Percentiles rank a stretch among this genome's conserved stretches.
Conservation (phyloP, 2,113 vertebrate species). For the Amazona guildingii region DNA sequence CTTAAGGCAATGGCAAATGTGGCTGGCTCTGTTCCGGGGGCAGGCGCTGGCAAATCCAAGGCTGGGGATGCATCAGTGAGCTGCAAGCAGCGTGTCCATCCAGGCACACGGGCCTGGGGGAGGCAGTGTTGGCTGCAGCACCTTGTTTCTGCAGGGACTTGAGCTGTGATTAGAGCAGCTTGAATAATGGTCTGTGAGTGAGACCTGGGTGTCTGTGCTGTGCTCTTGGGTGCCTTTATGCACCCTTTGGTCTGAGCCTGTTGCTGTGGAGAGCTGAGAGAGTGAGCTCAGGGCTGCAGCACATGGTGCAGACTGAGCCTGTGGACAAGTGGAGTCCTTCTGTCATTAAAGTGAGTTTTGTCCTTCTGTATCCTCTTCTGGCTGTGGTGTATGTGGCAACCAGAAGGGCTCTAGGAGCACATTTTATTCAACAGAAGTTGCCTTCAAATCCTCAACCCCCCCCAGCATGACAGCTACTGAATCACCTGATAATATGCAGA, state of each 20-base stretch:
- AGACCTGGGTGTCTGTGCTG: rapidly evolving
- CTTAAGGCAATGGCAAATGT: rapidly evolving
- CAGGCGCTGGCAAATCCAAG: neutral
- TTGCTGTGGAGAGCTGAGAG: neutral
- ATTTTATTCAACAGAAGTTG: neutral
- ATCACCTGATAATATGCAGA: neutral
- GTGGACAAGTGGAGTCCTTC: neutral
- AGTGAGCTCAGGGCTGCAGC: neutral
- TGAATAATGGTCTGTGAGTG: rapidly evolving
- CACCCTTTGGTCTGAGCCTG: neutral
- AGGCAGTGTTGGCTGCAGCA: rapidly evolving
- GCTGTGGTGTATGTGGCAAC: neutral
- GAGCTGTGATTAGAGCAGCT: neutral
- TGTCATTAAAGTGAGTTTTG: neutral
- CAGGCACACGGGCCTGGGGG: neutral
- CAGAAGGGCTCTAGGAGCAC: neutral
- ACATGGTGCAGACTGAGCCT: rapidly evolving
- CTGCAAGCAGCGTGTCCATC: neutral
- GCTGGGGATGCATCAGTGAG: neutral
- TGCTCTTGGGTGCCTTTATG: neutral
- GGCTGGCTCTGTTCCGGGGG: neutral
- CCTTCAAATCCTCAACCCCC: neutral
- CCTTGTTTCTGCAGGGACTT: neutral
- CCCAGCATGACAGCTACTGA: neutral
- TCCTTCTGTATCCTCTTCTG: neutral